Evolutionary conservation across 1,140 invertebrate genomes (phyloP).

Genomic region (Dendroctonus valens): DNA sequence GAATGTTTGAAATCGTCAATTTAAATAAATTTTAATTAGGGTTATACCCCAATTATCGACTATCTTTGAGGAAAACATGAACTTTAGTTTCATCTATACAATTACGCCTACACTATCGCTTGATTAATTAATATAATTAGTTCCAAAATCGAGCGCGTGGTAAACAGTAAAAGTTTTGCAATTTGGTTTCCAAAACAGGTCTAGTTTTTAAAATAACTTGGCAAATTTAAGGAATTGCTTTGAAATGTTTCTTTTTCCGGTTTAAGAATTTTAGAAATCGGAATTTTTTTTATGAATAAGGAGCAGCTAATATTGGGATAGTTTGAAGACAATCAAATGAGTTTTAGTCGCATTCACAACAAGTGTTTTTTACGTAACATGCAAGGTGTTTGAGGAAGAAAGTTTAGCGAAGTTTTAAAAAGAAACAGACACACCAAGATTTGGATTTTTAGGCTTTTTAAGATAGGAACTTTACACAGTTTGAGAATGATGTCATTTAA

Average conservation of each 20-base stretch:
- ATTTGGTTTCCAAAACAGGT: not conserved
- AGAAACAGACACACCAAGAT: no score
- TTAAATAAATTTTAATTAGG: constrained; percentile 3
- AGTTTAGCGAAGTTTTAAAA: no score
- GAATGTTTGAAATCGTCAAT: not conserved
- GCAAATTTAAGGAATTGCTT: not conserved
- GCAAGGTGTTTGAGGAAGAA: no score
- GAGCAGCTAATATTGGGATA: no score
- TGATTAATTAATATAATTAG: no score
- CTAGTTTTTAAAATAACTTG: not conserved
- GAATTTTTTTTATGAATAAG: no score
- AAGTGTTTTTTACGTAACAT: no score
- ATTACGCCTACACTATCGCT: not conserved
- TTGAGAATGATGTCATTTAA: no score
- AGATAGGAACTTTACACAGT: no score
- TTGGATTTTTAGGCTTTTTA: no score
- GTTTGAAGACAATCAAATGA: no score
- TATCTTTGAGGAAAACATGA: not conserved
- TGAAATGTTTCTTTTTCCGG: not conserved
- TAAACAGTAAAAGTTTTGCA: constrained; percentile 1
- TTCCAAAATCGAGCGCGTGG: not conserved
- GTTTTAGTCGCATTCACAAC: no score
- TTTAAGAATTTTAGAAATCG: not conserved
- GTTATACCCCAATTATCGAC: constrained; percentile 2
- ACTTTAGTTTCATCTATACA: not conserved